Evolutionary conservation across 2,797 vertebrate genomes (phyloP).

Genomic region (Rhabdomys pumilio): DNA sequence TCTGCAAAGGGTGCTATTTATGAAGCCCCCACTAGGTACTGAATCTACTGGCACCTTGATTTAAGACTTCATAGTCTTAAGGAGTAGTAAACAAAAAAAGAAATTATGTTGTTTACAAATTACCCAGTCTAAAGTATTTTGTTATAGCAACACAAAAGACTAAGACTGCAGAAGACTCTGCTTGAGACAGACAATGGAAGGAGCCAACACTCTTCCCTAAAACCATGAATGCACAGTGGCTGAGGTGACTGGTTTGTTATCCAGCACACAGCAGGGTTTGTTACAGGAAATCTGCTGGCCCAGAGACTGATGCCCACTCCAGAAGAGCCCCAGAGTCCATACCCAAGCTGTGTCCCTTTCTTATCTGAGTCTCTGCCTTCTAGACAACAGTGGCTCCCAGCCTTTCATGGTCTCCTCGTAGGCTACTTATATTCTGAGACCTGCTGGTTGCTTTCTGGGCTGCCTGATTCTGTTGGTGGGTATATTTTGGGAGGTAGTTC

Average conservation of each 20-base stretch:
- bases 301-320: neutral
- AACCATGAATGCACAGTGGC: neutral
- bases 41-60: neutral
- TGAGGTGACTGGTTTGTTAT: neutral
- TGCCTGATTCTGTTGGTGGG: neutral
- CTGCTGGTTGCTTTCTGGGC: neutral
- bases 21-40: neutral
- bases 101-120: neutral
- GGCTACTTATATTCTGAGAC: neutral
- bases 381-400: neutral
- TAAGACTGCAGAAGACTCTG: neutral
- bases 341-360: too few species aligned
- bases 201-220: neutral
- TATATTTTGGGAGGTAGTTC: neutral
- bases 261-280: neutral
- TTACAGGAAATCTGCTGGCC: neutral
- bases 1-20: too few species aligned
- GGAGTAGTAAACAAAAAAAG: neutral
- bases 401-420: fast-evolving
- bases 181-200: neutral
- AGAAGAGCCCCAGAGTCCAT: neutral
- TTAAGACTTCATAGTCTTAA: neutral
- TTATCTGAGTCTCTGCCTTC: neutral
- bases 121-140: neutral
- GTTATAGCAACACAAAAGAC: neutral